phyloP scores from a whole-genome alignment of 2,113 vertebrate genomes.

The Cichladusa arquata region DNA sequence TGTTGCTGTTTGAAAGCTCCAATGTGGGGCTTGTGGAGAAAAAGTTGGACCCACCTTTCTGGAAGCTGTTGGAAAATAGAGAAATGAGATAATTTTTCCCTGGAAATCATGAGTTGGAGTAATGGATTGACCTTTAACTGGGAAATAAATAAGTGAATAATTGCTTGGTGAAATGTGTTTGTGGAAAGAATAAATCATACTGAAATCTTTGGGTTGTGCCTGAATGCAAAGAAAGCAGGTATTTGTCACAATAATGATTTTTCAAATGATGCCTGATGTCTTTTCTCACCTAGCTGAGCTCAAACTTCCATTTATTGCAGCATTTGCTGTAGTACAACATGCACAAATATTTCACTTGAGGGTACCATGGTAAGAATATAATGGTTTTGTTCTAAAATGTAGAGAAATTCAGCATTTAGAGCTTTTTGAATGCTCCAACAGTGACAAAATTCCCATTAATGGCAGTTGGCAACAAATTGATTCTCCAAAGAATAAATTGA shows the following conservation, averaged over 20 bases:
- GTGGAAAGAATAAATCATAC: not conserved
- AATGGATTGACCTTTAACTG: not conserved
- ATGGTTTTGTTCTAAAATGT: not conserved
- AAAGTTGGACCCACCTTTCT: not conserved
- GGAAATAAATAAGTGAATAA: slow-evolving; percentile 39
- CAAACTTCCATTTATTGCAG: not conserved
- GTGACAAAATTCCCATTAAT: not conserved
- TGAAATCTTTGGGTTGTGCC: not conserved
- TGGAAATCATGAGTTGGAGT: not conserved
- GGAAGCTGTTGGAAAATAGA: not conserved
- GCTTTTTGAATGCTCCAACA: not conserved
- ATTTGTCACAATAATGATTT: not conserved
- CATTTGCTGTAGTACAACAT: not conserved
- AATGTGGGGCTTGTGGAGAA: not conserved
- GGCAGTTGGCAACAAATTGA: not conserved
- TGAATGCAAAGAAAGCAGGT: not conserved
- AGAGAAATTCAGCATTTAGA: not conserved
- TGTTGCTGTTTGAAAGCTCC: not conserved
- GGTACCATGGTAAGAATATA: not conserved
- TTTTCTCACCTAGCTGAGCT: not conserved
- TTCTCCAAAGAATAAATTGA: not conserved
- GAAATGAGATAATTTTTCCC: not conserved
- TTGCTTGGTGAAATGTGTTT: not conserved
- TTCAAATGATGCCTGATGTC: not conserved
- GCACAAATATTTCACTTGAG: not conserved